Base-by-base conservation (phyloP, 2,888 invertebrate genomes). In the Salpingus planirostris region DNA sequence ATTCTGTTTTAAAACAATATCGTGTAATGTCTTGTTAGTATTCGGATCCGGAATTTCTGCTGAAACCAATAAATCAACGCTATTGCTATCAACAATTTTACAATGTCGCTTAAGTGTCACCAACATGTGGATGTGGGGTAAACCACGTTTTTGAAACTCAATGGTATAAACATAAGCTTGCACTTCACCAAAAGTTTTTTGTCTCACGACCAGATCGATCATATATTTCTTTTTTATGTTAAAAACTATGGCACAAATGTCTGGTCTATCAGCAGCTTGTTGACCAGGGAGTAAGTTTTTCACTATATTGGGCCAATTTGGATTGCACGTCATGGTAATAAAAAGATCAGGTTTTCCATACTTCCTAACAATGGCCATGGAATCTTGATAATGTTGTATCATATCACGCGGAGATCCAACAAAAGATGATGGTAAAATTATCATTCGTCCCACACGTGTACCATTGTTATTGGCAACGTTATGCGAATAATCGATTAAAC, bases 271-370 rank as follows among this genome's bases (percentile, higher is more conserved):
- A n/a, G n/a, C n/a, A n/a, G n/a, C n/a, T n/a, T 6, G n/a, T 11
- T 6, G 13, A 13, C 8, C 2, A 13, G 10, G 12, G 14, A 13
- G 60, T 3, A 59, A 60, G 22, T 63, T 42, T 47, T 62, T 48
- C 21, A 38, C n/a, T n/a, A n/a, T n/a, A n/a, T n/a, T n/a, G n/a
- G n/a, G 52, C 46, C 46, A n/a, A n/a, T n/a, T n/a, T n/a, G n/a
- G n/a, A n/a, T n/a, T n/a, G n/a, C n/a, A n/a, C n/a, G n/a, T n/a
- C n/a, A n/a, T n/a, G n/a, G n/a, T n/a, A n/a, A n/a, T n/a, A n/a
- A n/a, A n/a, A n/a, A n/a, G n/a, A n/a, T n/a, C n/a, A n/a, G n/a
- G n/a, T n/a, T n/a, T n/a, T n/a, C n/a, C n/a, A n/a, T n/a, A n/a
- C n/a, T n/a, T n/a, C n/a, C n/a, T n/a, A n/a, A n/a, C n/a, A n/a